Base-by-base conservation (phyloP, 2,797 vertebrate genomes). In the Xerus rutilus region DNA sequence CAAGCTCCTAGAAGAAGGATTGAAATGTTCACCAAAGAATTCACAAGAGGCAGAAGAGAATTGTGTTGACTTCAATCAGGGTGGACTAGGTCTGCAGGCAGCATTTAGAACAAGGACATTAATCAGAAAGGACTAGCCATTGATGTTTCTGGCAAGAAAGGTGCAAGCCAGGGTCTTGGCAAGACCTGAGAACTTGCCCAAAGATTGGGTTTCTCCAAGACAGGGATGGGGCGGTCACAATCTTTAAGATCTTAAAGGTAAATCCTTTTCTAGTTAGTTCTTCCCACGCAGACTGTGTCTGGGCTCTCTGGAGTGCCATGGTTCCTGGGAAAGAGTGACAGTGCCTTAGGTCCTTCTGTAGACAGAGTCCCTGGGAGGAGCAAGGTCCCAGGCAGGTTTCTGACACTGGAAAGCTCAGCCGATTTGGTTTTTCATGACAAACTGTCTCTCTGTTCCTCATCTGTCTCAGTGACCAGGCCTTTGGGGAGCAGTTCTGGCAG, bases 21-120 rank as follows among this genome's bases (percentile, higher is more conserved):
- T 78, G 72, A 95, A 89, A 77, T 88, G 65, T 32, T 79, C 65
- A 57, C 64, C 65, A 65, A n/a, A 91, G 65, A 79, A 90, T 73
- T 94, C 18, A 49, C 11, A 73, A 77, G 81, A 39, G 28, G 35
- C 32, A 30, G 64, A 89, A 69, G 32, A 82, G 28, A 67, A n/a
- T 1, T 35, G 28, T 21, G 11, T 18, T n/a, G 21, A 45, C 18
- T 70, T 84, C 69, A 72, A 69, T 65, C 32, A 89, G 32, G 57
- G 54, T 32, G 7, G 32, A 7, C 73, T 86, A 59, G 18, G 28
- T 83, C 54, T 89, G 2, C 47, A 28, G 45, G 45, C 35, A 86
- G 54, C 72, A 59, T 77, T 89, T 39, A 87, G 43, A 62, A 28
- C 11, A 32, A 76, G 32, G 8, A 2, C 30, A 28, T 32, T 90